phyloP scores from a whole-genome alignment of 2,888 invertebrate genomes.

The Julus scandinavius region DNA sequence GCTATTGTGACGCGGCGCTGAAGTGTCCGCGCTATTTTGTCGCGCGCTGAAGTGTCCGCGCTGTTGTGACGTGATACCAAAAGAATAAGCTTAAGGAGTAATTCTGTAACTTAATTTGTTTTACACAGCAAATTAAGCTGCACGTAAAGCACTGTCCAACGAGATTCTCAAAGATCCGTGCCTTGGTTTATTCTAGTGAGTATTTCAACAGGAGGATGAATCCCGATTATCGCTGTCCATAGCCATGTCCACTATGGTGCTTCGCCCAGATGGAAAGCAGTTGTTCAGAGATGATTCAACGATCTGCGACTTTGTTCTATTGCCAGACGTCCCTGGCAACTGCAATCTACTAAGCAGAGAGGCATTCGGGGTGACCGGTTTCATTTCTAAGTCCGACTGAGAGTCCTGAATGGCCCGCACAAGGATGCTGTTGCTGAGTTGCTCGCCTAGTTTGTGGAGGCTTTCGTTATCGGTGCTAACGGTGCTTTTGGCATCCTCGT shows the following conservation, averaged over 20 bases:
- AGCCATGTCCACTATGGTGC: conserved; percentile 56
- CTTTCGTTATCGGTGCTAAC: conserved; percentile 41
- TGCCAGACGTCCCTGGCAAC: neutral
- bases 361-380: neutral
- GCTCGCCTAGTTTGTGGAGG: conserved; percentile 29
- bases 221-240: conserved; percentile 58
- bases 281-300: conserved; percentile 13
- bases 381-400: conserved; percentile 52
- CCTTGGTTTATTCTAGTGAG: neutral
- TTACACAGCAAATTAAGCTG: no score
- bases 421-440: conserved; percentile 45
- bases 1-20: no score
- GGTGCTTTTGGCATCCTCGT: conserved; percentile 34
- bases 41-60: no score
- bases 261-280: neutral
- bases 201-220: conserved; percentile 56
- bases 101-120: no score
- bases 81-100: no score
- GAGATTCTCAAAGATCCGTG: neutral
- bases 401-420: conserved; percentile 37
- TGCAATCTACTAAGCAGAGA: neutral
- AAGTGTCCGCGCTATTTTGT: no score
- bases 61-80: no score
- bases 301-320: neutral
- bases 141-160: no score